Evolutionary conservation across 2,797 vertebrate genomes (phyloP), one percentile per base, ranked within the genome.

Genomic region (Pantherophis alleghaniensis): DNA sequence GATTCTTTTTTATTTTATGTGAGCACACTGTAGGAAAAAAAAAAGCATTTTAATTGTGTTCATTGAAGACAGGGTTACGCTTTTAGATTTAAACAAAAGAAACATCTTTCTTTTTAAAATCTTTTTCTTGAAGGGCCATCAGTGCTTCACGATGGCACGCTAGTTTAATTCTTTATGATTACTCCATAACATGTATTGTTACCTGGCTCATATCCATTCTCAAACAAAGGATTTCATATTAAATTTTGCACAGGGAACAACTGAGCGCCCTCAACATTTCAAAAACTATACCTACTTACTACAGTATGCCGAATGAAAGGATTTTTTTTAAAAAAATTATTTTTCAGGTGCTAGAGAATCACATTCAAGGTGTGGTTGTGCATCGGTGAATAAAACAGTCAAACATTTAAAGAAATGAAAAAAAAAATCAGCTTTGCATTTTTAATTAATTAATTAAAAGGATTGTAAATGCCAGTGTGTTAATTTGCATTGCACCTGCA

Each of bases 401-500:
- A 98, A 98, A 98, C 98, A 98, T 98, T 98, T 98, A 97, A 98
- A 98, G 97, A 98, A 98, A 98, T 98, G 98, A 98, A 98, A 37
- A 37, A 66, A 66, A 74, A 74, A 98, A 98, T 97, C 97, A 97
- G 98, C 98, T 99, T 98, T 98, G 98, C 98, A 98, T 98, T 98
- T 98, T 98, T 98, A 98, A 98, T 98, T 98, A 98, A 99, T 99
- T 99, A 99, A 99, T 99, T 99, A 98, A 99, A 98, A 97, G 97
- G 97, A 97, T 97, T 97, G 98, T 98, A 99, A 99, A 99, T 99
- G 99, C 98, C 99, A 99, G 97, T 98, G 98, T 98, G 98, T 98
- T 99, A 99, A 99, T 99, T 83, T 99, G 98, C 98, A 98, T 98
- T 98, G 98, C 99, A 99, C 99, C 99, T 99, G 99, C 98, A 98